Evolutionary conservation across 2,113 vertebrate genomes (phyloP), one percentile per base, ranked within the genome.

Genomic region (Xerus inauris): DNA sequence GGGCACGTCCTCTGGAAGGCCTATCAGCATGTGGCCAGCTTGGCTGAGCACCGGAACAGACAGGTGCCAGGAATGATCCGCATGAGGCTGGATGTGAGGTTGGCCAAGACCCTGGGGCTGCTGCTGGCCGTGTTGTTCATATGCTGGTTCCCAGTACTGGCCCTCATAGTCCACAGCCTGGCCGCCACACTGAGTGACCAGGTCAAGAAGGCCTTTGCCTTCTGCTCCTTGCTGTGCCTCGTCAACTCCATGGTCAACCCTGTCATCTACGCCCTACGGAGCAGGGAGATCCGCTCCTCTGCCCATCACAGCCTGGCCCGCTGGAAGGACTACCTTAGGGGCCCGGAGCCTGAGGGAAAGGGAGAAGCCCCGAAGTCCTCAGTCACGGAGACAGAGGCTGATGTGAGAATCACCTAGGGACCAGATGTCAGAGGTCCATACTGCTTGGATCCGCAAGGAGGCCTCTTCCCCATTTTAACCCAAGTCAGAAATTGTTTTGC

Each of bases 171-270:
- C 59, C 98, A 98, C 64, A 99, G 99, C 64, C 32, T 99, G 95
- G 97, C 98, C 1, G 6, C 92, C 64, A 32, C 20, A 0, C 98
- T 99, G 81, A 98, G 90, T 3, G 20, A 6, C 0, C 42, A 0
- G 45, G 97, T 99, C 86, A 99, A 98, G 98, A 98, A 98, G 88
- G 98, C 97, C 49, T 99, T 99, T 3, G 99, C 99, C 92, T 99
- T 99, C 96, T 99, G 99, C 96, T 99, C 99, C 98, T 99, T 99
- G 62, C 99, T 99, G 67, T 99, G 99, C 94, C 98, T 99, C 45
- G 96, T 99, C 89, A 99, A 99, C 98, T 99, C 99, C 42, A 98
- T 99, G 94, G 98, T 99, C 87, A 99, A 99, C 97, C 99, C 99
- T 1, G 81, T 99, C 62, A 98, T 99, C 54, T 99, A 99, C 0